Percentiles rank a stretch among this genome's conserved stretches.
Evolutionary conservation across 2,113 vertebrate species (phyloP).

Genomic region (Sisor rabdophorus): DNA sequence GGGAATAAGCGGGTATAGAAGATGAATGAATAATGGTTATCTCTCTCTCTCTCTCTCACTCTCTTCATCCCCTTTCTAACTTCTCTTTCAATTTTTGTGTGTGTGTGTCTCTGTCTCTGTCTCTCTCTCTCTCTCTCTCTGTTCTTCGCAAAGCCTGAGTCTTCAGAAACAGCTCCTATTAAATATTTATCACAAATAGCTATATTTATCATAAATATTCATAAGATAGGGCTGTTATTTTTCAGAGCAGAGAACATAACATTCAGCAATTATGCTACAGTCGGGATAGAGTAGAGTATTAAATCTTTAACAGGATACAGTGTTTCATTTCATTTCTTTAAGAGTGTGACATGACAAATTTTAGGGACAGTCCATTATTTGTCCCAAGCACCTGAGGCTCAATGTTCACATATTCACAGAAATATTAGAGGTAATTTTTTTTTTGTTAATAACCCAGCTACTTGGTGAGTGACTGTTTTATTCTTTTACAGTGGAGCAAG

Average conservation of each 20-base stretch:
- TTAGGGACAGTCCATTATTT: neutral
- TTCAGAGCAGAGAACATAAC: slow-evolving; percentile 55
- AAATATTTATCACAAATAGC: slow-evolving; percentile 67
- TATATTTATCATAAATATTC: slow-evolving; percentile 67
- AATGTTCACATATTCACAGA: neutral
- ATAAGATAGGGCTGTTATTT: slow-evolving; percentile 56
- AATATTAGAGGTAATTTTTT: neutral
- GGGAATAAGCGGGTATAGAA: too few species aligned
- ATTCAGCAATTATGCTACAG: slow-evolving; percentile 58
- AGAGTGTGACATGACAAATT: slow-evolving; percentile 6
- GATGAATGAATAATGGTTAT: too few species aligned
- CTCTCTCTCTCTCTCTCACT: neutral
- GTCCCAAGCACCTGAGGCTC: neutral
- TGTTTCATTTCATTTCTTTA: slow-evolving; percentile 26
- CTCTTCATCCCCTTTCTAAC: neutral
- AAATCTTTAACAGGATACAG: slow-evolving; percentile 38
- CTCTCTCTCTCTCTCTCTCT: slow-evolving; percentile 23
- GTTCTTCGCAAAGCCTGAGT: slow-evolving; percentile 44
- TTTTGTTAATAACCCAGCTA: neutral
- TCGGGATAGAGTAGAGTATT: slow-evolving; percentile 40
- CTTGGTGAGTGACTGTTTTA: slow-evolving; percentile 16
- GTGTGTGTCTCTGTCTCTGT: slow-evolving; percentile 8
- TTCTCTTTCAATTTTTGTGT: too few species aligned
- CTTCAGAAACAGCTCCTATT: slow-evolving; percentile 56
- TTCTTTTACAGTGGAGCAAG: neutral